These are phyloP conservation scores for Trididemnum clinides DNA, from an alignment of 23 tunicate genomes.

Conservation along the genomic window DNA sequence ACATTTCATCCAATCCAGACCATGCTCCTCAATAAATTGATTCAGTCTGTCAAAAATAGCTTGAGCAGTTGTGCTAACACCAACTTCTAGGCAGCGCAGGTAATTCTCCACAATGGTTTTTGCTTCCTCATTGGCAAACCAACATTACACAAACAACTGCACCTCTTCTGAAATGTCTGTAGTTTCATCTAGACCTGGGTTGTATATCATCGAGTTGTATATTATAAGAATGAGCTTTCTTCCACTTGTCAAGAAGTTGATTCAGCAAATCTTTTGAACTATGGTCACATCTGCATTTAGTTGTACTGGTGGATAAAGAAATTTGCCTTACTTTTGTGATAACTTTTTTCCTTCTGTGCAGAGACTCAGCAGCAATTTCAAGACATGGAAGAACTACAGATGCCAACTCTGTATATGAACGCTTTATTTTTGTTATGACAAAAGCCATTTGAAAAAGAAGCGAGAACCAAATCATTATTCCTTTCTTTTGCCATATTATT, in stretches of 20 bases:
- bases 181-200: too few species aligned
- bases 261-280: slow-evolving; percentile 21
- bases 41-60: slow-evolving; percentile 12
- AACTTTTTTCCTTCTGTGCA: slow-evolving; percentile 35
- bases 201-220: slow-evolving; percentile 55
- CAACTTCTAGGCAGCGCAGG: slow-evolving; percentile 29
- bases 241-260: slow-evolving; percentile 9
- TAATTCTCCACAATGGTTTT: slow-evolving; percentile 23
- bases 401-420: slow-evolving; percentile 39
- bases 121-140: slow-evolving; percentile 29
- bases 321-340: too few species aligned
- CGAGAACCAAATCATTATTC: too few species aligned
- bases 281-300: background rate
- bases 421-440: slow-evolving; percentile 10
- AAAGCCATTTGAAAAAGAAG: background rate
- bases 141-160: slow-evolving; percentile 34
- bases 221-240: slow-evolving; percentile 20
- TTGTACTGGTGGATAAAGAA: slow-evolving; percentile 44
- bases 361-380: slow-evolving; percentile 8
- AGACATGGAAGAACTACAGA: slow-evolving; percentile 38
- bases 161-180: slow-evolving; percentile 37
- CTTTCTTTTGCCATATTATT: too few species aligned
- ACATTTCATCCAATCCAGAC: slow-evolving; percentile 12
- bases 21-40: slow-evolving; percentile 13
- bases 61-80: slow-evolving; percentile 14